phyloP scores from a whole-genome alignment of 1,140 invertebrate genomes.

The Rhopalosiphum maidis region DNA sequence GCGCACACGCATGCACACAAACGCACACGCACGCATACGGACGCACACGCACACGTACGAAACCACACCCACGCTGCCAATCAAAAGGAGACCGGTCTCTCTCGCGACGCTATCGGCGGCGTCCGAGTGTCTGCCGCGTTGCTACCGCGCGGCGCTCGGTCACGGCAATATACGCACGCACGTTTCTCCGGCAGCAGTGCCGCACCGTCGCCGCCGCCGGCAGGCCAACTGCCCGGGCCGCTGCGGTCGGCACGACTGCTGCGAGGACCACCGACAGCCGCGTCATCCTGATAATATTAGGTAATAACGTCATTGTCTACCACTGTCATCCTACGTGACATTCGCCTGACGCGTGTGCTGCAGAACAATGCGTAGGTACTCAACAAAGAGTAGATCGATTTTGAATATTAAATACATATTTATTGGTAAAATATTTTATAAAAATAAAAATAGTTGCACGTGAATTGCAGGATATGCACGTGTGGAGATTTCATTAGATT shows the following conservation, averaged over 20 bases:
- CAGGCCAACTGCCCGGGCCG: background rate
- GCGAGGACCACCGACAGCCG: background rate
- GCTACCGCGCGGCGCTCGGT: background rate
- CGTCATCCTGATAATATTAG: background rate
- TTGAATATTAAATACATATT: background rate
- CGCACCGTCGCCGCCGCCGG: background rate
- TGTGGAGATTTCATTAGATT: background rate
- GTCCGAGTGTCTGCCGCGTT: slow-evolving; percentile 49
- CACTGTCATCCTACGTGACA: background rate
- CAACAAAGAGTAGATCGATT: background rate
- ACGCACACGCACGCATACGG: background rate
- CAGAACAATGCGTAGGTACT: background rate
- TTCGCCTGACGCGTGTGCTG: background rate
- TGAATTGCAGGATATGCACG: too few species aligned
- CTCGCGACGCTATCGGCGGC: background rate
- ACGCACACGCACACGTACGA: slow-evolving; percentile 24
- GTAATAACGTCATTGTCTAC: background rate
- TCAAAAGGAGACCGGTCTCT: slow-evolving; percentile 54
- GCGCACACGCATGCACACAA: background rate
- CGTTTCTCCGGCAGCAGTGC: background rate
- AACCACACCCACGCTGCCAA: slow-evolving; percentile 57
- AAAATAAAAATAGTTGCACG: background rate
- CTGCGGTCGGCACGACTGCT: background rate
- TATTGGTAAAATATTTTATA: background rate
- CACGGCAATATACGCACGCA: slow-evolving; percentile 14